A percentile compares a stretch with the other conserved stretches of the same genome.
phyloP scores from a whole-genome alignment of 92 coral and sea anemone genomes.

The Epizoanthus stellaris region DNA sequence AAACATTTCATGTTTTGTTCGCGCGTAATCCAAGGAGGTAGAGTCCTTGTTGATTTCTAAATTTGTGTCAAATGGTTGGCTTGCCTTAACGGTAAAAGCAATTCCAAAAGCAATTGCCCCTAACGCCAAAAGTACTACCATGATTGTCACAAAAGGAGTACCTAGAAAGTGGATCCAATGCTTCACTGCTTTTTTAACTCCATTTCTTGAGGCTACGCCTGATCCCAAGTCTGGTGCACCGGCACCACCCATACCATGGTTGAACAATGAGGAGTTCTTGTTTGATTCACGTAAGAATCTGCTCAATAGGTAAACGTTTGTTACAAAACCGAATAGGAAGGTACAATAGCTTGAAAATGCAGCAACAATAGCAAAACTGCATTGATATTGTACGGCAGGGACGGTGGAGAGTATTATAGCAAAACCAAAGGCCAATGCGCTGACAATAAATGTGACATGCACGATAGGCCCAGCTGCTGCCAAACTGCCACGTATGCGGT shows the following conservation, averaged over 20 bases:
- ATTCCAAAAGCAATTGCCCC: background rate
- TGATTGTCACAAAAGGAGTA: background rate
- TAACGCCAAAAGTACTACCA: background rate
- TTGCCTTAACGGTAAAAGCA: background rate
- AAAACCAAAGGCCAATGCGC: background rate
- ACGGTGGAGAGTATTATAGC: background rate
- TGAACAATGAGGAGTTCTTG: background rate
- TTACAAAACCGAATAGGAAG: constrained; percentile 7
- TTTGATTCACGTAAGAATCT: background rate
- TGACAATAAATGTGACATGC: background rate
- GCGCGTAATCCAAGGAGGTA: constrained; percentile 24
- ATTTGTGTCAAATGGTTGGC: constrained; percentile 34
- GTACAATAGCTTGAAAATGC: background rate
- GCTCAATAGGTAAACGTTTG: background rate
- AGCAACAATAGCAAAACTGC: background rate
- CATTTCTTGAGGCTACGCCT: background rate
- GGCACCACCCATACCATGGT: background rate
- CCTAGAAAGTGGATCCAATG: background rate
- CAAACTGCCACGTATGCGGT: constrained; percentile 2
- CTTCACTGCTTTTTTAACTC: background rate
- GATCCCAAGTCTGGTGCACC: background rate
- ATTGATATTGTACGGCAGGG: background rate
- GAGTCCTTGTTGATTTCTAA: constrained; percentile 22
- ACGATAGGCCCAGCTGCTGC: constrained; percentile 5
- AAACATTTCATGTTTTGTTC: constrained; percentile 39